Conservation (phyloP, 2,888 invertebrate genomes). For the Chloroclysta siterata region DNA sequence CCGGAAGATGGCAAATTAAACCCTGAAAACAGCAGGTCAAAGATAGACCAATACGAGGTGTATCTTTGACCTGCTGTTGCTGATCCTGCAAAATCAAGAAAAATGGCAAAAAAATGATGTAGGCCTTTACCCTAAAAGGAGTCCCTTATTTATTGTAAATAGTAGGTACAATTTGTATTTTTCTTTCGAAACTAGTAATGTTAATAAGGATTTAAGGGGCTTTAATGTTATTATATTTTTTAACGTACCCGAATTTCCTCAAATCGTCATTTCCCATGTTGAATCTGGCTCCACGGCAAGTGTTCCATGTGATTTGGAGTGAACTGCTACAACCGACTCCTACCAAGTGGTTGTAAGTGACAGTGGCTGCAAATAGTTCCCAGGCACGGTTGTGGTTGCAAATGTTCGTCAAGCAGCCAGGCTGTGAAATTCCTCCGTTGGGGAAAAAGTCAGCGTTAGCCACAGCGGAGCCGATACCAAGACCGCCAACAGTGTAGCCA, state of each 20-base stretch:
- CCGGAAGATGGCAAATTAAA: too few species aligned
- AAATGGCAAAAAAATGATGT: too few species aligned
- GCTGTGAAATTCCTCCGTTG: constrained; percentile 75
- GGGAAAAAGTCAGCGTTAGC: constrained; percentile 85
- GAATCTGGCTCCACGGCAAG: constrained; percentile 53
- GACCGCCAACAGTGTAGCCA: constrained; percentile 63
- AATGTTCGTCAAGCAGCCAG: constrained; percentile 56
- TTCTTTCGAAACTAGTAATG: too few species aligned
- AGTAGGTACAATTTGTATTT: too few species aligned
- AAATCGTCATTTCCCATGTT: constrained; percentile 60
- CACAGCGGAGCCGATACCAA: constrained; percentile 72
- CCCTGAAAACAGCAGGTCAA: too few species aligned
- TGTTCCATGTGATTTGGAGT: constrained; percentile 53
- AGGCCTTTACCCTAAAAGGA: too few species aligned
- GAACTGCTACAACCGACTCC: constrained; percentile 51
- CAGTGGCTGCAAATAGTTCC: constrained; percentile 58
- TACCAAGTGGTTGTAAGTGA: constrained; percentile 56
- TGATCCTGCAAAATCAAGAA: too few species aligned
- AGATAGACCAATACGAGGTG: too few species aligned
- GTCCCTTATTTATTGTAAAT: too few species aligned
- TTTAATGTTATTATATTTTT: too few species aligned
- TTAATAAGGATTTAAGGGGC: too few species aligned
- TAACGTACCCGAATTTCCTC: constrained; percentile 55
- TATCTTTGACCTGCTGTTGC: too few species aligned
- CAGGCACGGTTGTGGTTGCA: constrained; percentile 66